A percentile compares a stretch with the other conserved stretches of the same genome.
phyloP scores from a whole-genome alignment of 1,140 invertebrate genomes.

The Globodera rostochiensis region DNA sequence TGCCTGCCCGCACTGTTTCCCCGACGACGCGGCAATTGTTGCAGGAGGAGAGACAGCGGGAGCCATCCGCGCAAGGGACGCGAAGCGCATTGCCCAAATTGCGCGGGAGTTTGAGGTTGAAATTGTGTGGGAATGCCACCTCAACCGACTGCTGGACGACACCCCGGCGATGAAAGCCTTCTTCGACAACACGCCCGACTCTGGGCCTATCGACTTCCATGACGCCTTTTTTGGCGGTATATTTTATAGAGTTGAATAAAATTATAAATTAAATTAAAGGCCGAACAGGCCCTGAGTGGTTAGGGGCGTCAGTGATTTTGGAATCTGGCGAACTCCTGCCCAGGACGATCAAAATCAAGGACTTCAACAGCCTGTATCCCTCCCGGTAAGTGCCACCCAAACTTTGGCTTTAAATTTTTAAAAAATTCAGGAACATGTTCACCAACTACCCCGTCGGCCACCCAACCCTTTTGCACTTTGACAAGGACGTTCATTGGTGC shows the following conservation, averaged over 20 bases:
- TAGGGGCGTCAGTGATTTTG: neutral
- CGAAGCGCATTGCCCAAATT: neutral
- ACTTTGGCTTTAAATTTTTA: neutral
- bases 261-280: neutral
- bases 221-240: neutral
- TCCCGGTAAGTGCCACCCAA: neutral
- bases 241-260: neutral
- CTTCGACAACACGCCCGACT: neutral
- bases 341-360: neutral
- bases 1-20: too few species aligned
- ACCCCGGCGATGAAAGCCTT: neutral
- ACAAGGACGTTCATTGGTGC: neutral
- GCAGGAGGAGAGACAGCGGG: neutral
- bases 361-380: neutral
- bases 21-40: neutral
- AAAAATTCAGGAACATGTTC: slow-evolving; percentile 1
- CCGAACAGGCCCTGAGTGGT: neutral
- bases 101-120: neutral
- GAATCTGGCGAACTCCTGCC: neutral
- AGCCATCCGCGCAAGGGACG: neutral
- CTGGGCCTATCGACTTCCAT: neutral
- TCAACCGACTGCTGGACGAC: neutral
- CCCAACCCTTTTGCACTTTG: neutral
- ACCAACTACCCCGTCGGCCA: slow-evolving; percentile 12
- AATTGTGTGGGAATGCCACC: neutral